Conservation (phyloP, 2,888 invertebrate genomes). For the Machimus rusticus region DNA sequence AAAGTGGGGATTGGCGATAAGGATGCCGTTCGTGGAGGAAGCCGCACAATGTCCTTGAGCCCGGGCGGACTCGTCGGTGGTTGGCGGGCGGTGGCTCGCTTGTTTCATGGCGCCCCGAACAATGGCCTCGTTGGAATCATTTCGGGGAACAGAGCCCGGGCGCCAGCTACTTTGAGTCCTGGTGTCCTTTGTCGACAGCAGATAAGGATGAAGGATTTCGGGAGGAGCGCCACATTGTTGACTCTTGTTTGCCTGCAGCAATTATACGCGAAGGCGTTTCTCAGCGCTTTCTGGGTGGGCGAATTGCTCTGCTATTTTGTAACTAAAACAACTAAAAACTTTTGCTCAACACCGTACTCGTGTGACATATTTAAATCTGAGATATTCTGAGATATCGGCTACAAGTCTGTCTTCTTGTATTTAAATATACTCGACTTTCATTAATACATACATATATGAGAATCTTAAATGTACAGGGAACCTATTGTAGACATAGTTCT, state of each 20-base stretch:
- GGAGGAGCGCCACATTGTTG: neutral
- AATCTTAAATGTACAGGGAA: no score
- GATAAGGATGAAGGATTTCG: neutral
- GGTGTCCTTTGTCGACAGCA: neutral
- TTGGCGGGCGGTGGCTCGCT: neutral
- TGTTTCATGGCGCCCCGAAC: constrained; percentile 9
- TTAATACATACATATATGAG: no score
- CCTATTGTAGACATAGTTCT: no score
- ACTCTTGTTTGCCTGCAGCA: neutral
- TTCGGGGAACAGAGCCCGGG: neutral
- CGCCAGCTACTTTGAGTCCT: neutral
- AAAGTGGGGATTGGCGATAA: constrained; percentile 32
- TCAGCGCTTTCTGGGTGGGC: neutral
- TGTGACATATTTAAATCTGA: no score
- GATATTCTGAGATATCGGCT: no score
- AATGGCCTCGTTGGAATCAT: neutral
- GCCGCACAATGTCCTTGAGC: constrained; percentile 19
- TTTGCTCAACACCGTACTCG: neutral
- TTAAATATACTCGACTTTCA: no score
- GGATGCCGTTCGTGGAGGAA: neutral
- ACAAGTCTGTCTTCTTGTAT: no score
- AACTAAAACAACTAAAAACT: neutral
- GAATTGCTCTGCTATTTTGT: neutral
- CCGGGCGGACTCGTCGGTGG: neutral
- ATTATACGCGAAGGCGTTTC: neutral